phyloP scores from a whole-genome alignment of 2,113 vertebrate species.

The Aptenodytes forsteri region DNA sequence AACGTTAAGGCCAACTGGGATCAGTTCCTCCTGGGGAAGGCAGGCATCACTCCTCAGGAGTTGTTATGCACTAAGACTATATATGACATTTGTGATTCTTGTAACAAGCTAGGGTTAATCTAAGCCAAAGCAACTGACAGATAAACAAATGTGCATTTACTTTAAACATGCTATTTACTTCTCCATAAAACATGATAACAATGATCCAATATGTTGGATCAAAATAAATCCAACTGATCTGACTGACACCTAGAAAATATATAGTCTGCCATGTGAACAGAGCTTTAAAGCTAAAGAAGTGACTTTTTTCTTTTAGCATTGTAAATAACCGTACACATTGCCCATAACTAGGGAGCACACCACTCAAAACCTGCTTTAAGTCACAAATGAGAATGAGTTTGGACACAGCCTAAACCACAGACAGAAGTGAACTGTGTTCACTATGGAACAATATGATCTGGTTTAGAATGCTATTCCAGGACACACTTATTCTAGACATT shows the following conservation, averaged over 20 bases:
- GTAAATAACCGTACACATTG: accelerated
- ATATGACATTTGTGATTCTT: neutral
- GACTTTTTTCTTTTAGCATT: neutral
- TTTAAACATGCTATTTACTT: neutral
- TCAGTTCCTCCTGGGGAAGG: neutral
- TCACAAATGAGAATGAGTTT: neutral
- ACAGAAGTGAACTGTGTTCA: neutral
- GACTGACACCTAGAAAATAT: neutral
- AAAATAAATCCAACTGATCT: neutral
- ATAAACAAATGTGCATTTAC: neutral
- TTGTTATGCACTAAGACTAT: neutral
- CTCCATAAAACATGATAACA: neutral
- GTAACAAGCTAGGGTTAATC: neutral
- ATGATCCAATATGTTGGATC: neutral
- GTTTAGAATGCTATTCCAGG: neutral
- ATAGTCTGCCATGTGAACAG: neutral
- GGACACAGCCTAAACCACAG: neutral
- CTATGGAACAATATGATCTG: neutral
- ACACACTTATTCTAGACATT: neutral
- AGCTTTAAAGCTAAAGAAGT: neutral
- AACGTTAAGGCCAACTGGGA: neutral
- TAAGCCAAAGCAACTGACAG: neutral
- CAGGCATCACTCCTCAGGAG: neutral
- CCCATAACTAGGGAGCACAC: neutral
- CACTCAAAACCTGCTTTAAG: neutral